phyloP scores from a whole-genome alignment of 2,888 invertebrate species.

The Macropis europaea region DNA sequence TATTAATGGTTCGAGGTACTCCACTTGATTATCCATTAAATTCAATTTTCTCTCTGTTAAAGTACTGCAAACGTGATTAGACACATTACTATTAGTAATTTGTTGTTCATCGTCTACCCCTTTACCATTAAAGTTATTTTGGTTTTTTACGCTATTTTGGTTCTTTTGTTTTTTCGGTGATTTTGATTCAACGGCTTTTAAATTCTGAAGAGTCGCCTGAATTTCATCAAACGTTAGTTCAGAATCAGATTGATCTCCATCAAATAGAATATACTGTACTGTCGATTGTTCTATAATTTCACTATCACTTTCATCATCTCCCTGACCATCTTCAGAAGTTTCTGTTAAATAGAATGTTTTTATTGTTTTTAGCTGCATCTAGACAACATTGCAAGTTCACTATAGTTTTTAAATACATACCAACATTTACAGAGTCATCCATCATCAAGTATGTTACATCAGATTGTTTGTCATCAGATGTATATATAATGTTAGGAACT shows the following conservation, averaged over 20 bases:
- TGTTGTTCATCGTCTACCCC: constrained; percentile 1
- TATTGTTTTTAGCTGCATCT: background rate
- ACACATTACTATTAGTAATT: constrained; percentile 2
- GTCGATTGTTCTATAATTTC: constrained; percentile 74
- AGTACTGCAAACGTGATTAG: constrained; percentile 19
- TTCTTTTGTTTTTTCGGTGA: constrained; percentile 12
- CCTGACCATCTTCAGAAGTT: constrained; percentile 40
- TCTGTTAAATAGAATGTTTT: constrained; percentile 23
- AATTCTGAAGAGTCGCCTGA: constrained; percentile 65
- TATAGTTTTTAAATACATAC: constrained; percentile 43
- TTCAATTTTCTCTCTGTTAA: constrained; percentile 34
- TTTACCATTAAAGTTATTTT: constrained; percentile 24
- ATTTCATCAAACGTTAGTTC: constrained; percentile 77
- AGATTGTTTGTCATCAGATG: constrained; percentile 41
- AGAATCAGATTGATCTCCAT: constrained; percentile 72
- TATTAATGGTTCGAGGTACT: constrained; percentile 35
- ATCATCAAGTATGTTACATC: constrained; percentile 64
- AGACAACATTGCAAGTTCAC: background rate
- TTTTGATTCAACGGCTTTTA: constrained; percentile 46
- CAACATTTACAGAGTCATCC: constrained; percentile 50
- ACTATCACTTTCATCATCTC: constrained; percentile 60
- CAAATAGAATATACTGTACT: constrained; percentile 74
- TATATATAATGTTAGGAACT: constrained; percentile 44
- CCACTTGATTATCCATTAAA: constrained; percentile 39
- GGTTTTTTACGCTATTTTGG: constrained; percentile 21